Base-by-base conservation (phyloP, 53 echinoderm and acorn worm species). In the Holothuria leucospilota region DNA sequence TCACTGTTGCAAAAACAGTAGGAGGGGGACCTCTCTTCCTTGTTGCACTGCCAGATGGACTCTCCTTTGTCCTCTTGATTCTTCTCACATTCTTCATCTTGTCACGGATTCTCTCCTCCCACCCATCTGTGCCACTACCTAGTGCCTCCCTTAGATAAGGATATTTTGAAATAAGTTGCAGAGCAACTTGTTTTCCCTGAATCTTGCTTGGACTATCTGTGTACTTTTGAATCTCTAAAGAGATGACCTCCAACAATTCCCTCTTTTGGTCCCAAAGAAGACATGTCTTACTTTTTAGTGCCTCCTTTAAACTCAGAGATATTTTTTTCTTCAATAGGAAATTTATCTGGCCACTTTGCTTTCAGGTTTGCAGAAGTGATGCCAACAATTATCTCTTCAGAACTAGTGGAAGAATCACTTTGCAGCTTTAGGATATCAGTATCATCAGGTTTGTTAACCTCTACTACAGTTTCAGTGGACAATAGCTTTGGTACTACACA, bases 81-180 rank as follows among this genome's bases (percentile, higher is more conserved):
- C 58, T 53, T 29, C 78, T 78, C 27, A 78, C 59, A 52, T 78
- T 77, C 77, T 53, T 78, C 59, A 53, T 78, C 56, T 78, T 78
- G 29, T 78, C 59, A 10, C 59, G 11, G 12, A 78, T 78, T 28
- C 80, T 80, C 34, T 80, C 80, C 61, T 80, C 29, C 80, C 80
- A 80, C 6, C 80, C 80, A 80, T 80, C 80, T 1, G 80, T 80
- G 60, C 80, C 80, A 80, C 80, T 80, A 13, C 80, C 80, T 13
- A 80, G 2, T 29, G 10, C 29, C 15, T 80, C 80, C 34, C 34
- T 80, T 26, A 80, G 20, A 1, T 80, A 20, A 9, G 60, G 60
- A 59, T 80, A 79, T 29, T 79, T 79, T 58, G 80, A 59, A 79
- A 79, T 79, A 13, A 79, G 60, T 29, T 25, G 26, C 16, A 29